Evolutionary conservation across 2,113 vertebrate species (phyloP).

Genomic region (Dendrocopos noguchii): DNA sequence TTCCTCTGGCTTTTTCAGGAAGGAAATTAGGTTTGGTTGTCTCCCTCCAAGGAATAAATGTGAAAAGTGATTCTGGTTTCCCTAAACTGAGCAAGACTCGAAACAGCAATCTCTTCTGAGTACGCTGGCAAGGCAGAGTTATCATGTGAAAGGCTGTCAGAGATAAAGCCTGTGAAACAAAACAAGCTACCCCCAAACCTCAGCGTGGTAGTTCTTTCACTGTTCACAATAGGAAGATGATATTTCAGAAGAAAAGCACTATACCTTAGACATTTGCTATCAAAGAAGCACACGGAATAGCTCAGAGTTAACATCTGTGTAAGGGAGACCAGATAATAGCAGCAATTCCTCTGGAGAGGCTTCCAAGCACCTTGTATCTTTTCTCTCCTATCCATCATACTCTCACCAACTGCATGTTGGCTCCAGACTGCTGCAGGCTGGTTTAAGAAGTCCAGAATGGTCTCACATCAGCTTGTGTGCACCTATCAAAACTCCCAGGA

Average conservation of each 20-base stretch:
- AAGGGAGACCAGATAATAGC: slow-evolving; percentile 2
- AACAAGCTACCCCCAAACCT: not conserved
- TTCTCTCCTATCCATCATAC: not conserved
- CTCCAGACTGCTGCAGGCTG: not conserved
- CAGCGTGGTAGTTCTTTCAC: not conserved
- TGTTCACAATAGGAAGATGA: slow-evolving; percentile 26
- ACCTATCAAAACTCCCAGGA: not conserved
- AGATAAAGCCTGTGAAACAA: slow-evolving; percentile 10
- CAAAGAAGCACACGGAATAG: not conserved
- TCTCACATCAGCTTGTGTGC: not conserved
- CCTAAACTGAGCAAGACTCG: slow-evolving; percentile 83
- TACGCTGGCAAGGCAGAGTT: slow-evolving; percentile 83
- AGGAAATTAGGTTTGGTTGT: slow-evolving; percentile 78
- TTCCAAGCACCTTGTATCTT: not conserved
- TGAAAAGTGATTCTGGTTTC: slow-evolving; percentile 83
- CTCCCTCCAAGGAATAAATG: slow-evolving; percentile 74
- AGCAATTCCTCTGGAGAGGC: not conserved
- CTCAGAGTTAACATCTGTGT: slow-evolving; percentile 13
- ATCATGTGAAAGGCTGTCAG: not conserved
- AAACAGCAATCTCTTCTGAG: slow-evolving; percentile 91
- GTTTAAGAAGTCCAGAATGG: not conserved
- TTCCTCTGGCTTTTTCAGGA: slow-evolving; percentile 15
- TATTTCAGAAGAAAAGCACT: slow-evolving; percentile 54
- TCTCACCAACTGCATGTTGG: not conserved
- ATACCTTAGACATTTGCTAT: slow-evolving; percentile 15